phyloP scores from a whole-genome alignment of 2,113 vertebrate genomes.

The Tautogolabrus adspersus region DNA sequence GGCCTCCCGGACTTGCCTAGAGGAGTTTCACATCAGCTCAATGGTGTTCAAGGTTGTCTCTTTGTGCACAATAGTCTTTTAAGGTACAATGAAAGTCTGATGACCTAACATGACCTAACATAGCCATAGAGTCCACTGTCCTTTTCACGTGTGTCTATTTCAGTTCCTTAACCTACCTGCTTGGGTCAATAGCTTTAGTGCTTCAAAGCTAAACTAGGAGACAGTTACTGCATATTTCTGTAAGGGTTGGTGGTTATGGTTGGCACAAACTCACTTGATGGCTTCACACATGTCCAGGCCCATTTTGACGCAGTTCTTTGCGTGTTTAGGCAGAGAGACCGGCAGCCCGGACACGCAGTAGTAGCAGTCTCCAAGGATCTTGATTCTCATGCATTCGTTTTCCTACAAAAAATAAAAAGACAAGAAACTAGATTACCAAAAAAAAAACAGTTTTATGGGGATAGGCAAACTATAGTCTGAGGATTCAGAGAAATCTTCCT shows the following conservation, averaged over 20 bases:
- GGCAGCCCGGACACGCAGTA: constrained; percentile 98
- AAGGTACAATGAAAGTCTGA: not conserved
- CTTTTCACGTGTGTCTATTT: not conserved
- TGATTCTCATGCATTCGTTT: constrained; percentile 99
- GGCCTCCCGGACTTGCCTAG: constrained; percentile 94
- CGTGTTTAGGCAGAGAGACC: constrained; percentile 94
- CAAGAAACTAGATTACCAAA: not conserved
- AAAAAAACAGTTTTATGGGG: not conserved
- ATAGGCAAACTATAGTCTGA: not conserved
- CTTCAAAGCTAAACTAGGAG: too few relatives aligned
- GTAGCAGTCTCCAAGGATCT: constrained; percentile 98
- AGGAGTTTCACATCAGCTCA: constrained; percentile 5
- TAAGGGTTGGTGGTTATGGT: not conserved
- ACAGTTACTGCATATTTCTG: not conserved
- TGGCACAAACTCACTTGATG: constrained; percentile 91
- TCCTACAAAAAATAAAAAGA: constrained; percentile 82
- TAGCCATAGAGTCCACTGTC: too few relatives aligned
- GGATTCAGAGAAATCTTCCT: not conserved
- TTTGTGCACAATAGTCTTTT: not conserved
- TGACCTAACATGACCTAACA: too few relatives aligned
- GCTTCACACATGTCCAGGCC: constrained; percentile 99
- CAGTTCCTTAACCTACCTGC: not conserved
- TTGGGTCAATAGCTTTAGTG: not conserved
- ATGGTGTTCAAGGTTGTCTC: not conserved
- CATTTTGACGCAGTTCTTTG: constrained; percentile 99